Percentiles rank a stretch among this genome's conserved stretches.
Conservation (phyloP, 2,888 invertebrate species). For the Perizoma affinitatum region DNA sequence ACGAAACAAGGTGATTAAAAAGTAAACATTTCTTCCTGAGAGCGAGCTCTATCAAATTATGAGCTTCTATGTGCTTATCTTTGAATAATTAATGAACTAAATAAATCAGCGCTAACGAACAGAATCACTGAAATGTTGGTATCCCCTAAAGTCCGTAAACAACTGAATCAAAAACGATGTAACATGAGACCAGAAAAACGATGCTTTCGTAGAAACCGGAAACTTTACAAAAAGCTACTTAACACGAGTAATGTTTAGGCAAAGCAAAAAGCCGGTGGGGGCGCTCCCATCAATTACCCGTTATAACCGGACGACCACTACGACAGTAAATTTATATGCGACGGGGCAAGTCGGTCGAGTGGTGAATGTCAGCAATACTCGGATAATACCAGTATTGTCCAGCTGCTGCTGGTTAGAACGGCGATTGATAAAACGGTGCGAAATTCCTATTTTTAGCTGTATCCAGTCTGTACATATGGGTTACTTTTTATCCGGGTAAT, state of each 20-base stretch:
- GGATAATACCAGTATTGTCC: slow-evolving; percentile 2
- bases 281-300: slow-evolving; percentile 55
- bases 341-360: slow-evolving; percentile 15
- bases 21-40: slow-evolving; percentile 4
- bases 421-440: slow-evolving; percentile 5
- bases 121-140: slow-evolving; percentile 22
- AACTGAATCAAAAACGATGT: slow-evolving; percentile 26
- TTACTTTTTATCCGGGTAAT: too few species aligned
- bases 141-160: slow-evolving; percentile 16
- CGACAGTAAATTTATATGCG: slow-evolving; percentile 30
- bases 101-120: slow-evolving; percentile 19
- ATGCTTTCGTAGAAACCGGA: slow-evolving; percentile 32
- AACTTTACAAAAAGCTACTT: slow-evolving; percentile 38
- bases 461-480: too few species aligned
- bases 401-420: slow-evolving; percentile 1
- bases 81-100: slow-evolving; percentile 24
- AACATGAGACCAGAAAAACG: slow-evolving; percentile 24
- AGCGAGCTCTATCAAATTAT: slow-evolving; percentile 37
- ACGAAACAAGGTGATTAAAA: slow-evolving; percentile 3
- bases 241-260: slow-evolving; percentile 47
- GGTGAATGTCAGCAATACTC: slow-evolving; percentile 17
- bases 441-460: too few species aligned
- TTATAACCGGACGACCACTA: slow-evolving; percentile 41
- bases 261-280: slow-evolving; percentile 50
- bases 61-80: slow-evolving; percentile 15